Evolutionary conservation across 2,888 invertebrate species (phyloP).

Genomic region (Fissipunctia ypsillon): DNA sequence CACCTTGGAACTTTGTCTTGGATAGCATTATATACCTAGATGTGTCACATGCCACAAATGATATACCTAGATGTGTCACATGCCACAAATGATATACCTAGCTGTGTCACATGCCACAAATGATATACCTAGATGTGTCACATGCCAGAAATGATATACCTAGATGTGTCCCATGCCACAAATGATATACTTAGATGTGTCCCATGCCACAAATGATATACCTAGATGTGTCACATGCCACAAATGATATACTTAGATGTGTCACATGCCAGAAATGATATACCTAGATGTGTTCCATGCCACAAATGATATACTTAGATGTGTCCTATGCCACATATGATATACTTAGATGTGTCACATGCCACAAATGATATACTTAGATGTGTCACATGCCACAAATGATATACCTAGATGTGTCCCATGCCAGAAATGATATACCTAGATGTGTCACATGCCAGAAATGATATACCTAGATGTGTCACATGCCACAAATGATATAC

Average conservation of each 20-base stretch:
- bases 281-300: slow-evolving; percentile 61
- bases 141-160: slow-evolving; percentile 61
- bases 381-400: slow-evolving; percentile 61
- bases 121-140: no score
- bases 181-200: no score
- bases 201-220: slow-evolving; percentile 60
- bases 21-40: slow-evolving; percentile 7
- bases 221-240: slow-evolving; percentile 61
- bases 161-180: slow-evolving; percentile 61
- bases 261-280: slow-evolving; percentile 60
- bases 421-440: no score
- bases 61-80: no score
- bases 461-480: slow-evolving; percentile 65
- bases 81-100: slow-evolving; percentile 62
- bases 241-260: no score
- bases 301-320: no score
- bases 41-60: slow-evolving; percentile 65
- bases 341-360: slow-evolving; percentile 62
- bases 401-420: slow-evolving; percentile 63
- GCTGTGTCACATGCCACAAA: slow-evolving; percentile 63
- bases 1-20: slow-evolving; percentile 27
- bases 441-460: slow-evolving; percentile 57
- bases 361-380: no score
- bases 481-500: no score
- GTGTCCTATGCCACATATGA: slow-evolving; percentile 60